A percentile compares a stretch with the other conserved stretches of the same genome.
Evolutionary conservation across 1,140 invertebrate genomes (phyloP).

Genomic region (Leptinotarsa defecta): DNA sequence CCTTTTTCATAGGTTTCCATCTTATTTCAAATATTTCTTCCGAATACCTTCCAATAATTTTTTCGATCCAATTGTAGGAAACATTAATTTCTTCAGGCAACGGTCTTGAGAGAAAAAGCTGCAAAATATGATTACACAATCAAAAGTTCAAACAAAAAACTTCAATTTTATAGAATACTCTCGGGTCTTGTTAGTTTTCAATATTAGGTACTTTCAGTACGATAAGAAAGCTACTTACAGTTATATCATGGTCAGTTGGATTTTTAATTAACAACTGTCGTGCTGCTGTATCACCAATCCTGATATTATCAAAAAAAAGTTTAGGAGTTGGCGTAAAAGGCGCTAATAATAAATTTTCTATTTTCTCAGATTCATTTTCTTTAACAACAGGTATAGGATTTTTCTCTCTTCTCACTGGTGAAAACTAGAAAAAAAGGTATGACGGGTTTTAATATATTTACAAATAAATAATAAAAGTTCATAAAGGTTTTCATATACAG

Average conservation of each 20-base stretch:
- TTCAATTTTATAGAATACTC: background rate
- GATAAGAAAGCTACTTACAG: constrained; percentile 53
- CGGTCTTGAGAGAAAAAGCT: constrained; percentile 65
- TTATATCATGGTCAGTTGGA: constrained; percentile 60
- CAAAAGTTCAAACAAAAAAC: constrained; percentile 12
- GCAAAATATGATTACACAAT: constrained; percentile 21
- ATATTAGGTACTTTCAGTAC: background rate
- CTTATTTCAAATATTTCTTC: constrained; percentile 60
- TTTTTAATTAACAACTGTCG: constrained; percentile 63
- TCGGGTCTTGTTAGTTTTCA: background rate
- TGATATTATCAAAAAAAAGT: constrained; percentile 67
- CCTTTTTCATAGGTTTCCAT: constrained; percentile 65
- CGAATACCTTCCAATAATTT: constrained; percentile 57
- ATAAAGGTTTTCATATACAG: too few relatives aligned
- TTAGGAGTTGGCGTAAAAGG: constrained; percentile 66
- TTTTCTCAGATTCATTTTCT: constrained; percentile 21
- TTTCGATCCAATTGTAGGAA: constrained; percentile 60
- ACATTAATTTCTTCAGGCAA: constrained; percentile 64
- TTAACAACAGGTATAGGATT: background rate
- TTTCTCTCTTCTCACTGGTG: constrained; percentile 17
- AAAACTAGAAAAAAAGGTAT: constrained; percentile 9
- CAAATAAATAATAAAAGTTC: too few relatives aligned
- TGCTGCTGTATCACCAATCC: constrained; percentile 59
- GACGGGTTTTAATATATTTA: too few relatives aligned
- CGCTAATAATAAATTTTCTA: constrained; percentile 58